A percentile compares a stretch with the other conserved stretches of the same genome.
Conservation (phyloP, 2,113 vertebrate genomes). For the Periophthalmodon schlosseri region DNA sequence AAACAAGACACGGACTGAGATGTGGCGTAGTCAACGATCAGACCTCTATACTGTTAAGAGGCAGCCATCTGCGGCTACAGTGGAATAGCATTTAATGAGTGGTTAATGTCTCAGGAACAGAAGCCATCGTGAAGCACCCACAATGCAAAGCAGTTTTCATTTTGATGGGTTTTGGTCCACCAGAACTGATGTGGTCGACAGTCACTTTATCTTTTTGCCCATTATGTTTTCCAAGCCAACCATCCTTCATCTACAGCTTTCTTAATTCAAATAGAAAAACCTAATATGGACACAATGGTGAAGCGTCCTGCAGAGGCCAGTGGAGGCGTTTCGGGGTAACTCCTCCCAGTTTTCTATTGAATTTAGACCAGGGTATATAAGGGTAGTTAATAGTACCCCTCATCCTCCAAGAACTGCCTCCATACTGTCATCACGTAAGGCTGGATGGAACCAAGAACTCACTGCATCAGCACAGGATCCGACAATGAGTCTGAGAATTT, state of each 20-base stretch:
- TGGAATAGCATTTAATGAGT: constrained; percentile 34
- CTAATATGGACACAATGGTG: not conserved
- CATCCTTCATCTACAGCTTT: not conserved
- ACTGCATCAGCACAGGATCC: too few relatives aligned
- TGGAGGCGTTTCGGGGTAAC: too few relatives aligned
- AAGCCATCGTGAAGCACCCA: constrained; percentile 41
- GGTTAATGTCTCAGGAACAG: constrained; percentile 48
- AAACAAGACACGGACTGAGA: not conserved
- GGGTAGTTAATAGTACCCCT: too few relatives aligned
- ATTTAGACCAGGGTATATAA: too few relatives aligned
- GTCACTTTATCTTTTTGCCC: constrained; percentile 45
- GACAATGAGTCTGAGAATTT: too few relatives aligned
- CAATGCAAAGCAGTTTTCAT: constrained; percentile 43
- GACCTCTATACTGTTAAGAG: constrained; percentile 25
- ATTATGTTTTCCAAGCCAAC: not conserved
- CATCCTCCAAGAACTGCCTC: too few relatives aligned
- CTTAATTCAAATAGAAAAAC: not conserved
- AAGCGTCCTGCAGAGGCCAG: too few relatives aligned
- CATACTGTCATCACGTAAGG: too few relatives aligned
- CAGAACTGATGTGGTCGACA: constrained; percentile 49
- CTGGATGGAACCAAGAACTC: too few relatives aligned
- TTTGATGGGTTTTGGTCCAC: constrained; percentile 43
- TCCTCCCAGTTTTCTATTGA: too few relatives aligned
- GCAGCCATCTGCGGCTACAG: constrained; percentile 16
- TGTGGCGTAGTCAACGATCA: constrained; percentile 2